Evolutionary conservation across 2,888 invertebrate species (phyloP).

Genomic region (Taenaris catops): DNA sequence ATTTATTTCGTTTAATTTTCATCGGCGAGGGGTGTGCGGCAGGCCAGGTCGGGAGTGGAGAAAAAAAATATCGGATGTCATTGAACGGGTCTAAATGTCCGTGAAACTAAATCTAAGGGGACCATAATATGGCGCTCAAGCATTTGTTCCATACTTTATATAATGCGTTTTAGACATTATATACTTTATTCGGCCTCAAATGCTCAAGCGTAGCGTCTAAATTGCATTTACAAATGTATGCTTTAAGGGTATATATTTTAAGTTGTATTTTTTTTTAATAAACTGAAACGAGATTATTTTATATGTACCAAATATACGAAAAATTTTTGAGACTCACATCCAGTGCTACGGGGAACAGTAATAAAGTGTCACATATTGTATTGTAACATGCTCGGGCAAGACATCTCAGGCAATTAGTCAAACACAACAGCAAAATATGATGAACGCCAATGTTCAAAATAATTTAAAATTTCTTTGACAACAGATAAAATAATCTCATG

Average conservation of each 20-base stretch:
- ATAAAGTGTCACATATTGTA: slow-evolving; percentile 20
- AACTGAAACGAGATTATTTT: slow-evolving; percentile 61
- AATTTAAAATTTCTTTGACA: slow-evolving; percentile 35
- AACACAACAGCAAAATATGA: slow-evolving; percentile 42
- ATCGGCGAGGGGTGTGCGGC: slow-evolving; percentile 74
- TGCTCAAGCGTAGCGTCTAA: slow-evolving; percentile 39
- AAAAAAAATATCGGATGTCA: slow-evolving; percentile 75
- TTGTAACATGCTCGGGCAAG: slow-evolving; percentile 48
- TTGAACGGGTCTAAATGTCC: slow-evolving; percentile 70
- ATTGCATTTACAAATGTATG: slow-evolving; percentile 60
- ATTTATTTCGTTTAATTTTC: slow-evolving; percentile 60
- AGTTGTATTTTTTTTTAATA: slow-evolving; percentile 30
- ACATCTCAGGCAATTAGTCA: slow-evolving; percentile 65
- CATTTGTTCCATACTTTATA: slow-evolving; percentile 33
- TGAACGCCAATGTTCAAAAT: slow-evolving; percentile 12
- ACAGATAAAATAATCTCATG: slow-evolving; percentile 70
- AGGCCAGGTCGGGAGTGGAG: slow-evolving; percentile 67
- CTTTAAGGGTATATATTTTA: slow-evolving; percentile 41
- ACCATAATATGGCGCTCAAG: slow-evolving; percentile 37
- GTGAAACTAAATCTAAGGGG: slow-evolving; percentile 61
- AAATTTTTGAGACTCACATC: slow-evolving; percentile 22
- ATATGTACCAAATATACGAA: slow-evolving; percentile 43
- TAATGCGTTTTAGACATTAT: background rate
- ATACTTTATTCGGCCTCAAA: slow-evolving; percentile 33
- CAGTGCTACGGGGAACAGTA: slow-evolving; percentile 24